Conservation (phyloP, 2,797 vertebrate species). For the Gambusia yucatana region DNA sequence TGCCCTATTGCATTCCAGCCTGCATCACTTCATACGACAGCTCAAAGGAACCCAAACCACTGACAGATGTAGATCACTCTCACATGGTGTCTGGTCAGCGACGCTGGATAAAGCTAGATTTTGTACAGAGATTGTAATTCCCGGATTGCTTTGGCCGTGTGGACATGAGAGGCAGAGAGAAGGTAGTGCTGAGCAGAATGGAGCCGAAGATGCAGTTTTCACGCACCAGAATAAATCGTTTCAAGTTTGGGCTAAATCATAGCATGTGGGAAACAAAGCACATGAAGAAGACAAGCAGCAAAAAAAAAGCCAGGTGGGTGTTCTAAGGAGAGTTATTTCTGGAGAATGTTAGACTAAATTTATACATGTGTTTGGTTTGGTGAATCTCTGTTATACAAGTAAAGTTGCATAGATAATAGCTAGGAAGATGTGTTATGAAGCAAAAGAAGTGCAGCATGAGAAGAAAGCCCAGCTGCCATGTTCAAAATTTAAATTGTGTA, state of each 20-base stretch:
- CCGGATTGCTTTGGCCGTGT: constrained; percentile 39
- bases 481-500: not conserved
- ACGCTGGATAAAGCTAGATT: constrained; percentile 44
- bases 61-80: constrained; percentile 34
- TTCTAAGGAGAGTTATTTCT: not conserved
- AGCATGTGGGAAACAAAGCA: constrained; percentile 11
- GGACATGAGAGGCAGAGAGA: constrained; percentile 73
- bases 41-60: constrained; percentile 31
- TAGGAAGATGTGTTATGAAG: not conserved
- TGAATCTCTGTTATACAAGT: not conserved
- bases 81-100: constrained; percentile 24
- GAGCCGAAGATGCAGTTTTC: constrained; percentile 54
- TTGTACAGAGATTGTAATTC: constrained; percentile 41
- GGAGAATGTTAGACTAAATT: not conserved
- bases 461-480: not conserved
- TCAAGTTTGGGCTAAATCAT: constrained; percentile 43
- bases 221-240: constrained; percentile 39
- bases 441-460: not conserved
- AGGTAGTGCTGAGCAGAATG: constrained; percentile 47
- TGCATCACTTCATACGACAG: constrained; percentile 13
- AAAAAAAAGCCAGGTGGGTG: constrained; percentile 68
- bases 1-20: constrained; percentile 50
- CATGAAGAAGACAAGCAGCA: constrained; percentile 14
- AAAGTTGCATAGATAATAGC: not conserved
- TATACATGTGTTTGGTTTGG: not conserved